These are phyloP conservation scores for Thermophis baileyi DNA, from an alignment of 2,113 vertebrate species.

Conservation along the genomic window DNA sequence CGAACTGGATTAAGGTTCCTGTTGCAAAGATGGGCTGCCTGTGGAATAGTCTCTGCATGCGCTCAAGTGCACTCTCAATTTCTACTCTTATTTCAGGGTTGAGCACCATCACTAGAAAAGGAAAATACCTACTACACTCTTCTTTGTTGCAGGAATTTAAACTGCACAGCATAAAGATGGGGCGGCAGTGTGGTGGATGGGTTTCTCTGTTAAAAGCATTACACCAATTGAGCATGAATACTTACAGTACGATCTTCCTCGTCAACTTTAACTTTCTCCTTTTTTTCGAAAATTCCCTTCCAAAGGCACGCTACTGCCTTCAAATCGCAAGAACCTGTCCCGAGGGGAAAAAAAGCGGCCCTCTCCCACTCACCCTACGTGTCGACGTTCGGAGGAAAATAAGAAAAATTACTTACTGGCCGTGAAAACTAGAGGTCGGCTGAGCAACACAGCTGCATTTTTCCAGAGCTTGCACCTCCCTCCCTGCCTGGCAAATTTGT, in stretches of 20 bases:
- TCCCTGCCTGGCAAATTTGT: not conserved
- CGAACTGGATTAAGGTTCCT: not conserved
- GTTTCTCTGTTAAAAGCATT: not conserved
- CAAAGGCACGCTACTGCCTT: not conserved
- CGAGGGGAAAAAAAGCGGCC: not conserved
- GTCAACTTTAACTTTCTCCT: not conserved
- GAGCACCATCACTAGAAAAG: not conserved
- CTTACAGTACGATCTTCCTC: not conserved
- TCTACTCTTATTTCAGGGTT: not conserved
- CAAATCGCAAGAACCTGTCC: not conserved
- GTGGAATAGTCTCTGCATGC: not conserved
- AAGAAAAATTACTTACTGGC: not conserved
- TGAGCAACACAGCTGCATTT: not conserved
- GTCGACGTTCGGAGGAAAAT: not conserved
- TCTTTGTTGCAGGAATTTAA: not conserved
- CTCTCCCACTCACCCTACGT: not conserved
- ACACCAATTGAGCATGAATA: not conserved
- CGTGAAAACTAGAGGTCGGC: not conserved
- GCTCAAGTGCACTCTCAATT: not conserved
- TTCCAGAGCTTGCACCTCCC: not conserved
- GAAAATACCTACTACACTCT: not conserved
- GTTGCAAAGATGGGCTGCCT: not conserved
- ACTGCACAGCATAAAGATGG: not conserved
- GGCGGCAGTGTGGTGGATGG: not conserved
- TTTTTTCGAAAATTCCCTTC: not conserved